Percentiles rank a stretch among this genome's conserved stretches.
Conservation (phyloP, 2,888 invertebrate species). For the Tetrapedia diversipes region DNA sequence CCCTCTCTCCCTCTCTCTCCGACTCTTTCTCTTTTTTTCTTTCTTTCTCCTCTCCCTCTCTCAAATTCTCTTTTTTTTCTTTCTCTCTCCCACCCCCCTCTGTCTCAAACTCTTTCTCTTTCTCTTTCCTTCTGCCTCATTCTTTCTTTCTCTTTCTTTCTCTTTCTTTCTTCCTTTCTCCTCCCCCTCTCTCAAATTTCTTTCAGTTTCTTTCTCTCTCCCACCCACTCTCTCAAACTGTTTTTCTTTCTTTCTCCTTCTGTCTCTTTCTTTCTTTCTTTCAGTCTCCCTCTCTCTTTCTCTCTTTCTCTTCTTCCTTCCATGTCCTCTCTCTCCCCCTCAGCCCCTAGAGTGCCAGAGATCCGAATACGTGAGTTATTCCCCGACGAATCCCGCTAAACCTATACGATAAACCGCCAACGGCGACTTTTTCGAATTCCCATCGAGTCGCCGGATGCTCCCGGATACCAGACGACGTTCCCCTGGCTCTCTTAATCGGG, state of each 20-base stretch:
- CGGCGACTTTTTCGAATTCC: conserved; percentile 61
- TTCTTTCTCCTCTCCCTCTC: background rate
- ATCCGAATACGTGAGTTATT: conserved; percentile 61
- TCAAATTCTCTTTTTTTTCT: background rate
- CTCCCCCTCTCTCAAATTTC: background rate
- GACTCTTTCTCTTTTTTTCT: background rate
- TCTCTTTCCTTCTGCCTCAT: background rate
- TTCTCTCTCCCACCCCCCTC: background rate
- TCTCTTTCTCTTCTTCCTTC: background rate
- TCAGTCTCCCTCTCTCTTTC: background rate
- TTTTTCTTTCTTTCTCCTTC: background rate
- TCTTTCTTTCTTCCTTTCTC: background rate
- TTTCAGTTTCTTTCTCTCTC: background rate
- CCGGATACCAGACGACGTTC: conserved; percentile 61
- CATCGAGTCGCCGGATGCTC: conserved; percentile 50
- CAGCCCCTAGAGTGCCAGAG: conserved; percentile 25
- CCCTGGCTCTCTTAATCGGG: conserved; percentile 60
- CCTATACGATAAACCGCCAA: conserved; percentile 56
- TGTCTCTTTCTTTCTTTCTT: background rate
- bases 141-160: background rate
- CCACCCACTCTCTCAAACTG: background rate
- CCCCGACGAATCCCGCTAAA: conserved; percentile 57
- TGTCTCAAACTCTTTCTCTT: background rate
- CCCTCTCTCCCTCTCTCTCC: background rate
- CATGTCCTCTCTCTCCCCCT: background rate